phyloP scores from a whole-genome alignment of 2,113 vertebrate genomes.

The Rissa tridactyla region DNA sequence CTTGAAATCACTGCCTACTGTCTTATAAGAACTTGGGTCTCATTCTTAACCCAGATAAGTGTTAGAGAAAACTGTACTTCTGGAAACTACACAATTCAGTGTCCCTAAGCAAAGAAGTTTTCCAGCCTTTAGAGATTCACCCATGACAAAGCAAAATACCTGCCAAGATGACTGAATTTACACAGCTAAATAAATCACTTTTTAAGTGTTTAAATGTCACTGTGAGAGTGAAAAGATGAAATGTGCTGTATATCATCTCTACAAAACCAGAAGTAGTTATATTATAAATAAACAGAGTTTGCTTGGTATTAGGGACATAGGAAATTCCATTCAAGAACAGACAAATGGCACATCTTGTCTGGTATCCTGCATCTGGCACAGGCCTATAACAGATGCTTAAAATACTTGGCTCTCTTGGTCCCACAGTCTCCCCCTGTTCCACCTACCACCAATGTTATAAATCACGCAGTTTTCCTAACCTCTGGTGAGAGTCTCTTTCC shows the following conservation, averaged over 20 bases:
- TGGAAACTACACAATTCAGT: not conserved
- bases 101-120: not conserved
- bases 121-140: not conserved
- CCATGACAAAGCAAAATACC: slow-evolving; percentile 37
- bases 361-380: slow-evolving; percentile 52
- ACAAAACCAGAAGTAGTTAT: slow-evolving; percentile 35
- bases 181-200: slow-evolving; percentile 20
- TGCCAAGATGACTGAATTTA: not conserved
- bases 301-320: slow-evolving; percentile 56
- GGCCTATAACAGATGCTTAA: slow-evolving; percentile 57
- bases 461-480: slow-evolving; percentile 12
- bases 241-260: slow-evolving; percentile 16
- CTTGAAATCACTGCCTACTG: not conserved
- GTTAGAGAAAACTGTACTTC: not conserved
- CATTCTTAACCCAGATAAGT: not conserved
- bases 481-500: not conserved
- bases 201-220: slow-evolving; percentile 1
- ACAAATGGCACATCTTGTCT: slow-evolving; percentile 64
- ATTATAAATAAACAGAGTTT: slow-evolving; percentile 62
- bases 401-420: slow-evolving; percentile 49
- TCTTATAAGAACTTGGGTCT: not conserved
- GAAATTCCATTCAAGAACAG: slow-evolving; percentile 68
- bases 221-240: not conserved
- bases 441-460: slow-evolving; percentile 27
- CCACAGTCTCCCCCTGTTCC: slow-evolving; percentile 12